Base-by-base conservation (phyloP, 2,113 vertebrate genomes). In the Electrona antarctica region DNA sequence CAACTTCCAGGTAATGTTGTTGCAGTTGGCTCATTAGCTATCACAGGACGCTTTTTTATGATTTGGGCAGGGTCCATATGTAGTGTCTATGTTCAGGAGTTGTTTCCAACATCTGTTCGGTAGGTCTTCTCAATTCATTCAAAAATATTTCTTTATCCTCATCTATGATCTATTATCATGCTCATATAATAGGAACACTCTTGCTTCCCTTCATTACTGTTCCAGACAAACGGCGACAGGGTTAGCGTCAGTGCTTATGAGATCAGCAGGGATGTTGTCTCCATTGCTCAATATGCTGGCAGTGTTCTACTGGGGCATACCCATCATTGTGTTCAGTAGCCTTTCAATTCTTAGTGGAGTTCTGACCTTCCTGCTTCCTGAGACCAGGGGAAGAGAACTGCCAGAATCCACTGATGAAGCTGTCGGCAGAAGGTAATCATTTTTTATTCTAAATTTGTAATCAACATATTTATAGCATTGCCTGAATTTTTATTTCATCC, bases 201-300 rank as follows among this genome's bases (percentile, higher is more conserved):
- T 6, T 41, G 33, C 5, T 7, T 9, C 14, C 29, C 50, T 51
- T 60, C 5, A 6, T 41, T 41, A 28, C 51, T 64, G 77, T 46
- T 52, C 0, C 84, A 95, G 95, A 86, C 95, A 94, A 82, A 94
- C 87, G 0, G 93, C 93, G 4, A 75, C 90, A 64, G 95, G 95
- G 7, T 54, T 96, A 57, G 90, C 91, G 45, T 87, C 90, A 1
- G 90, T 90, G 65, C 70, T 69, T 0, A 85, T 41, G 0, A 77
- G 94, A 55, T 0, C 77, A 0, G 91, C 78, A 0, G 93, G 92
- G 7, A 81, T 96, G 60, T 0, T 94, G 21, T 81, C 92, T 0
- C 95, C 95, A 0, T 47, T 93, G 5, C 77, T 94, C 54, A 85
- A 77, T 68, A 87, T 95, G 73, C 67, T 95, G 85, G 79, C 6